Base-by-base conservation (phyloP, 2,113 vertebrate species). In the Cacatua alba region DNA sequence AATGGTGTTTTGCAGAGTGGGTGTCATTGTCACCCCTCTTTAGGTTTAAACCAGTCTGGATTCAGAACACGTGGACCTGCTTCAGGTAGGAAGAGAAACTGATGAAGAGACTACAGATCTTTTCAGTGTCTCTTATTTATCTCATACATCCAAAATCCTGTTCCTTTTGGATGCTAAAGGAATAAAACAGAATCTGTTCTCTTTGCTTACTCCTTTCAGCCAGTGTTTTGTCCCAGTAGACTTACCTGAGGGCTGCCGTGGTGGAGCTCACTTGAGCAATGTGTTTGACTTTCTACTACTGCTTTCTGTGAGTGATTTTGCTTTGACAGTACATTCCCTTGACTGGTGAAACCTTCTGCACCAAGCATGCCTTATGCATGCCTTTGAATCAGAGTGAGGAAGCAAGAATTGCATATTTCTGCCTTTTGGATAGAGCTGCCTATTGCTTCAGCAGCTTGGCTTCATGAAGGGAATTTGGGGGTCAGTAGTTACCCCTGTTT, bases 291-390 rank as follows among this genome's bases (percentile, higher is more conserved):
- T 85, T 78, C 33, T 69, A 0, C 21, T 35, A 0, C 43, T 31
- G 3, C 48, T 79, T 28, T 43, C 16, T 35, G 1, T 12, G 3
- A 0, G 6, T 41, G 46, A 0, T 44, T 79, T 51, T 68, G 43
- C 67, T 79, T 53, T 23, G 24, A 53, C 12, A 8, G 20, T 13
- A 29, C 0, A 0, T 74, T 53, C 44, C 28, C 46, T 84, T 0
- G 0, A 33, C 74, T 49, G 13, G 26, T 0, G 4, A 71, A 70
- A 35, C 35, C 57, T 52, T 39, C 33, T 28, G 2, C 20, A 12
- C 39, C 11, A 2, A 1, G 6, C 26, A 1, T 25, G 25, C 49
- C 48, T 67, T 31, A 11, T 3, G 31, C 29, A 1, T 28, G 41
- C 44, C 39, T 83, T 67, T 35, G 69, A n/a, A 21, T 82, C 1